Conservation (phyloP, 2,797 vertebrate genomes). For the Sebastes trivittatus region DNA sequence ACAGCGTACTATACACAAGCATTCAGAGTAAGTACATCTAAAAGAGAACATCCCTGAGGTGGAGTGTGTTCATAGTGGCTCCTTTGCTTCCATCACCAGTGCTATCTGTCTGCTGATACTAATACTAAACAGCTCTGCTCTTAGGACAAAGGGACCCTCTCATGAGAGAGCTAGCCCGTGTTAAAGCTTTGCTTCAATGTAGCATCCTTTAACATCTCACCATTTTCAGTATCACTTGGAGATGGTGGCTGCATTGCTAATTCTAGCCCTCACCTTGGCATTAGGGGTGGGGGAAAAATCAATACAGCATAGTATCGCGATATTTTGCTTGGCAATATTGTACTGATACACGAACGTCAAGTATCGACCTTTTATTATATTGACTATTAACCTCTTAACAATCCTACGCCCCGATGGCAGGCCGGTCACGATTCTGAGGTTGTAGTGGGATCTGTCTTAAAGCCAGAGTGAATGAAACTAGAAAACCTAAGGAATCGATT, state of each 20-base stretch:
- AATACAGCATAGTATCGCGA: background rate
- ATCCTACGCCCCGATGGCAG: no score
- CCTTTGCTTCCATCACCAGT: slow-evolving; percentile 38
- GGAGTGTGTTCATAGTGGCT: slow-evolving; percentile 18
- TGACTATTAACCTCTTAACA: background rate
- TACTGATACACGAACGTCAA: background rate
- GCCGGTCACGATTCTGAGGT: no score
- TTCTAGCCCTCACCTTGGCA: background rate
- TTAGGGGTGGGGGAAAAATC: background rate
- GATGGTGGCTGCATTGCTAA: slow-evolving; percentile 1
- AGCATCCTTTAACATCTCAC: slow-evolving; percentile 40
- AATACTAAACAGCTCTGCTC: slow-evolving; percentile 71
- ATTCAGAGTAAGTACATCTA: background rate
- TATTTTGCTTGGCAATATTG: background rate
- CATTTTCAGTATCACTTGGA: slow-evolving; percentile 26
- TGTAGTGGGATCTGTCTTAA: no score
- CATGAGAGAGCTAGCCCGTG: slow-evolving; percentile 34
- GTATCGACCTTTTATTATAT: background rate
- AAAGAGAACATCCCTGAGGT: background rate
- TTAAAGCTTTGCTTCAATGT: slow-evolving; percentile 41
- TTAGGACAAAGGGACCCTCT: slow-evolving; percentile 67
- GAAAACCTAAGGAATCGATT: background rate
- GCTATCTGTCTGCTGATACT: slow-evolving; percentile 59
- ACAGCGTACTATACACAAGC: background rate
- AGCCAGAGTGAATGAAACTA: background rate